Conservation (phyloP, 2,797 vertebrate species). For the Dendrocincla tyrannina region DNA sequence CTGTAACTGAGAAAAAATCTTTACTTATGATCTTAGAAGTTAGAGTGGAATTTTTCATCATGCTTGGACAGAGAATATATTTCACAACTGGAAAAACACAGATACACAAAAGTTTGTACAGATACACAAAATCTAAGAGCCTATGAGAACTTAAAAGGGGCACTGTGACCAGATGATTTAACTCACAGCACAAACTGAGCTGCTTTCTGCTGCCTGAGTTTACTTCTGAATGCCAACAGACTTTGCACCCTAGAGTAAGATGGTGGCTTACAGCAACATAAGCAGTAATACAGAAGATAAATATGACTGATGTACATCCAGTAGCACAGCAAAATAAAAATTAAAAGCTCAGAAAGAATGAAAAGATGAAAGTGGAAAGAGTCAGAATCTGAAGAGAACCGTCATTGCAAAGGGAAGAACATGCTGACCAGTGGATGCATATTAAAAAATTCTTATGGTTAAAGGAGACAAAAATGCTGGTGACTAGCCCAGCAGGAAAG, state of each 20-base stretch:
- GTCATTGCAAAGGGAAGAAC: not conserved
- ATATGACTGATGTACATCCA: not conserved
- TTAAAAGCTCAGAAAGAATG: not conserved
- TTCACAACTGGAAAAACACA: not conserved
- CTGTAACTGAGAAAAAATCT: not conserved
- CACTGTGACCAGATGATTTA: not conserved
- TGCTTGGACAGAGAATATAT: not conserved
- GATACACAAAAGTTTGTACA: not conserved
- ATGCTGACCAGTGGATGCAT: not conserved
- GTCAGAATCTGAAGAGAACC: not conserved
- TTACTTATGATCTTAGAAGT: not conserved
- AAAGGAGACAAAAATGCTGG: not conserved
- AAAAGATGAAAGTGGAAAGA: not conserved
- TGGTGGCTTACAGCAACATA: not conserved
- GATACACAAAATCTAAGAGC: not conserved
- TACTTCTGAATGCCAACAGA: not conserved
- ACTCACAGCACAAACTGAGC: not conserved
- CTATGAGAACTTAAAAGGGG: not conserved
- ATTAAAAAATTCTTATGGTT: not conserved
- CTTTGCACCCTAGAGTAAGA: not conserved
- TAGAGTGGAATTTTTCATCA: not conserved
- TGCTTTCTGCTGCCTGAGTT: not conserved
- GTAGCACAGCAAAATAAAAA: not conserved
- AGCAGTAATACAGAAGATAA: not conserved
- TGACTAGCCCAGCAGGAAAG: not conserved